Evolutionary conservation across 2,888 invertebrate genomes (phyloP).

Genomic region (Flabesymbios commensalis): DNA sequence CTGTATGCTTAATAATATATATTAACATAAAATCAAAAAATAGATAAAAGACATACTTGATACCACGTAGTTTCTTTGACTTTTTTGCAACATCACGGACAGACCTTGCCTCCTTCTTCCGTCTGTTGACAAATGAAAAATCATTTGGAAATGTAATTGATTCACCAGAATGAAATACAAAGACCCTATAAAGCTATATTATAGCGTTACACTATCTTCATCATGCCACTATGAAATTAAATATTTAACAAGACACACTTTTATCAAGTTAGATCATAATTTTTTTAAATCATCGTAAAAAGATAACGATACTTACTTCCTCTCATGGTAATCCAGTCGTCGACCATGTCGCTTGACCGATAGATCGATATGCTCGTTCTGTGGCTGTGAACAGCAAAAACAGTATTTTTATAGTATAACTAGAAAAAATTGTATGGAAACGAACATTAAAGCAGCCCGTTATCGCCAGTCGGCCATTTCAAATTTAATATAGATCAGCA

Average conservation of each 20-base stretch:
- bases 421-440: no score
- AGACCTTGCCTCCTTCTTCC: slow-evolving; percentile 93
- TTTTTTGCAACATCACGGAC: slow-evolving; percentile 89
- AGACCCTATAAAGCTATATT: not conserved
- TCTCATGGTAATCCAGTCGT: slow-evolving; percentile 95
- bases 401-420: no score
- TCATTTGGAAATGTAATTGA: not conserved
- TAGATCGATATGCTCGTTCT: slow-evolving; percentile 99
- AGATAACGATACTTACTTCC: slow-evolving; percentile 66
- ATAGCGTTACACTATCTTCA: not conserved
- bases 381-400: slow-evolving; percentile 62
- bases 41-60: slow-evolving; percentile 67
- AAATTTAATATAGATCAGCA: no score
- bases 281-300: not conserved
- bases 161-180: not conserved
- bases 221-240: not conserved
- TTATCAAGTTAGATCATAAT: not conserved
- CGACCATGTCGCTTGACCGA: slow-evolving; percentile 95
- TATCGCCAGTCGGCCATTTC: no score
- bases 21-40: slow-evolving; percentile 1
- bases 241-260: not conserved
- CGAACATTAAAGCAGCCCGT: no score
- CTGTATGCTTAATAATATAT: not conserved
- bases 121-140: slow-evolving; percentile 47
- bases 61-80: slow-evolving; percentile 88